Evolutionary conservation across 2,113 vertebrate species (phyloP).

Genomic region (Hydrolagus affinis): DNA sequence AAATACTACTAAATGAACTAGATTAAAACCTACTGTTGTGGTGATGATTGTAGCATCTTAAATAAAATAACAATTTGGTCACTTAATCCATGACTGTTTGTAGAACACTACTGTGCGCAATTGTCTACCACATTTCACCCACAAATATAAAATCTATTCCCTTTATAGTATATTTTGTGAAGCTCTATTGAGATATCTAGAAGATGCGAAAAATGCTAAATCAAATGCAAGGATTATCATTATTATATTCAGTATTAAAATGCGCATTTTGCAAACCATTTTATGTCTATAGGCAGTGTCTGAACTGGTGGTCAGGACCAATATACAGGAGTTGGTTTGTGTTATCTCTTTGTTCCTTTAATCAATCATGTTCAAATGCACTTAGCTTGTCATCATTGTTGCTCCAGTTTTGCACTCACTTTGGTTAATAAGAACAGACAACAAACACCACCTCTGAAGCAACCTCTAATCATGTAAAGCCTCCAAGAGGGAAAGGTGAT

Average conservation of each 20-base stretch:
- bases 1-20: background rate
- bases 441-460: background rate
- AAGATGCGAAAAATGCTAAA: too few relatives aligned
- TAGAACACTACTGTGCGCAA: too few relatives aligned
- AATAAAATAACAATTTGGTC: too few relatives aligned
- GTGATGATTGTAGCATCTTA: background rate
- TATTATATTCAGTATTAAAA: background rate
- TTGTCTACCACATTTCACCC: too few relatives aligned
- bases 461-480: slow-evolving; percentile 10
- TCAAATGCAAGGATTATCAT: too few relatives aligned
- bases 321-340: too few relatives aligned
- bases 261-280: background rate
- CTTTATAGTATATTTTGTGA: too few relatives aligned
- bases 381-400: background rate
- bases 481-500: background rate
- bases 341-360: background rate
- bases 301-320: background rate
- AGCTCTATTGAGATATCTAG: too few relatives aligned
- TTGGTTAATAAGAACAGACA: slow-evolving; percentile 5
- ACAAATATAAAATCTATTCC: too few relatives aligned
- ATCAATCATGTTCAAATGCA: background rate
- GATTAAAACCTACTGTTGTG: background rate
- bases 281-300: background rate
- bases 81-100: too few relatives aligned
- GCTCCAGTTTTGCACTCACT: background rate